These are phyloP conservation scores for Anoura caudifer DNA, from an alignment of 2,113 vertebrate species.

Conservation along the genomic window DNA sequence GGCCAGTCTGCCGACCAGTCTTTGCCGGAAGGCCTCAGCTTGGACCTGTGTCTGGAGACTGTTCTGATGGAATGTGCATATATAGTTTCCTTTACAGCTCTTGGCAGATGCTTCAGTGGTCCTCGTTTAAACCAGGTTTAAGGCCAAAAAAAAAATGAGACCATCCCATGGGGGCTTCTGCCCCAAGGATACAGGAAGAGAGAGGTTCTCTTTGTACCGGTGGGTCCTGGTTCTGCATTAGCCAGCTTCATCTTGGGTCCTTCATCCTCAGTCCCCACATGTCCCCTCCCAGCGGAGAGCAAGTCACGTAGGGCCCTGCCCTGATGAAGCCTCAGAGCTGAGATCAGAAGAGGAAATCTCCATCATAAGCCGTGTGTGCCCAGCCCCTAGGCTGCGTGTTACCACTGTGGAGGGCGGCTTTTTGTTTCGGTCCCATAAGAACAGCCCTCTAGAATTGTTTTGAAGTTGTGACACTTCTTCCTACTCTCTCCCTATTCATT, in stretches of 20 bases:
- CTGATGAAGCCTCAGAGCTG: background rate
- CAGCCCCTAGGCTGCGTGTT: background rate
- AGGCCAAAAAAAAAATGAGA: background rate
- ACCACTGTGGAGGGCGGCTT: accelerated
- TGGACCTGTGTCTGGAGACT: background rate
- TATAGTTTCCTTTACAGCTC: background rate
- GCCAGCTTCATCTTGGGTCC: background rate
- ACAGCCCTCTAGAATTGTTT: background rate
- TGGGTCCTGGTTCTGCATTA: background rate
- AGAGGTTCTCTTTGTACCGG: background rate
- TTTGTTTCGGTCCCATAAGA: background rate
- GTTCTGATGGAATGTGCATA: background rate
- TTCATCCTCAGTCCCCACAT: background rate
- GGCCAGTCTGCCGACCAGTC: accelerated
- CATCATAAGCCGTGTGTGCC: background rate
- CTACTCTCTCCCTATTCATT: background rate
- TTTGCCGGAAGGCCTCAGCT: background rate
- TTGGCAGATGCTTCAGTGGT: background rate
- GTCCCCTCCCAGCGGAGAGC: background rate
- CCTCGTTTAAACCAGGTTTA: background rate
- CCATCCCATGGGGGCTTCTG: background rate
- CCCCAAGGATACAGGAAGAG: background rate
- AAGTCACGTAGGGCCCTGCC: background rate
- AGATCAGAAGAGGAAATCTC: background rate
- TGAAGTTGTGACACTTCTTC: background rate